Conservation (phyloP, 2,113 vertebrate genomes). For the Nibea coibor region DNA sequence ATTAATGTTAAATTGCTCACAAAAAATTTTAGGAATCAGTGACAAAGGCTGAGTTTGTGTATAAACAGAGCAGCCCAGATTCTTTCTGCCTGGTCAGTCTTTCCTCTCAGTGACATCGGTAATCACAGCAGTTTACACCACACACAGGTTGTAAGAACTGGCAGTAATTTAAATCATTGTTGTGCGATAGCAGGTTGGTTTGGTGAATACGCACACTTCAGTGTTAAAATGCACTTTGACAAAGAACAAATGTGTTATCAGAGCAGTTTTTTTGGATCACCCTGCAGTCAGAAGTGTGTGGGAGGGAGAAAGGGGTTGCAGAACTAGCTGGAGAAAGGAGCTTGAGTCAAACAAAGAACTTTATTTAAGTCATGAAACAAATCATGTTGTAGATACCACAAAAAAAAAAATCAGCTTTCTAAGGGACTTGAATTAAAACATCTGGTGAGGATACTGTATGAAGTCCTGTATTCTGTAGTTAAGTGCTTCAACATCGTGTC, state of each 20-base stretch:
- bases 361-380: constrained; percentile 32
- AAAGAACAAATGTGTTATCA: constrained; percentile 19
- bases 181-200: constrained; percentile 11
- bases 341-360: constrained; percentile 44
- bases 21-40: constrained; percentile 23
- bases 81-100: constrained; percentile 1
- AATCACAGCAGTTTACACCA: constrained; percentile 1
- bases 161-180: not conserved
- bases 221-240: not conserved
- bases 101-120: constrained; percentile 22
- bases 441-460: not conserved
- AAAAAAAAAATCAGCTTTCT: constrained; percentile 11
- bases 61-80: constrained; percentile 9
- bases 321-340: constrained; percentile 49
- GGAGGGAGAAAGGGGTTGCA: constrained; percentile 40
- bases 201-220: not conserved
- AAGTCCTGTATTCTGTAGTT: not conserved
- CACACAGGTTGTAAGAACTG: constrained; percentile 18
- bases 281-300: constrained; percentile 35
- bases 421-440: constrained; percentile 19
- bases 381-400: constrained; percentile 8
- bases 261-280: constrained; percentile 22
- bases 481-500: constrained; percentile 11
- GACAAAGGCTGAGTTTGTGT: constrained; percentile 6
- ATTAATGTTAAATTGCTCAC: constrained; percentile 7